Base-by-base conservation (phyloP, 2,797 vertebrate genomes). In the Hoplostethus mediterraneus region DNA sequence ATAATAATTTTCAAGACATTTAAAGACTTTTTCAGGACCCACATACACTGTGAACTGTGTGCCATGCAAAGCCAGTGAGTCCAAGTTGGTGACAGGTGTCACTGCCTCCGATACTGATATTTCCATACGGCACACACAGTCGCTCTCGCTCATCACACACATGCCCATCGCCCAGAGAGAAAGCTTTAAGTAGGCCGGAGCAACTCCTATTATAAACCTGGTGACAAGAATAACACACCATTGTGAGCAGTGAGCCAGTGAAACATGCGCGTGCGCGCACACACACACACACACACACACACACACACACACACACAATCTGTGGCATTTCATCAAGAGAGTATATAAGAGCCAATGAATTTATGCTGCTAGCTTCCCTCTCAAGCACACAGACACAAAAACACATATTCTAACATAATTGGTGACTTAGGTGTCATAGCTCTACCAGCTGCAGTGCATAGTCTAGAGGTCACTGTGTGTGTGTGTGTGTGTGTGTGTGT, bases 141-240 rank as follows among this genome's bases (percentile, higher is more conserved):
- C 64, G 66, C 42, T 74, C 51, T 47, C 17, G 1, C 49, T 66
- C 63, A 62, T 70, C 52, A 45, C 67, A 49, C 59, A 66, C 44
- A 38, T 28, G 58, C 30, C 54, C 16, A 21, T 28, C 47, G 9
- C 16, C 42, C 67, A 79, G 45, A 71, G 60, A 81, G 67, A 61
- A 9, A 70, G 55, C 38, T 59, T 76, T 51, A 88, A 82, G 54
- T 74, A 79, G 85, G 80, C 71, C 42, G 16, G 66, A 63, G 42
- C 25, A 12, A 65, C 69, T 80, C 67, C 67, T 82, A 82, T 87
- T 84, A 86, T 80, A 82, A 89, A 79, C 77, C 53, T 62, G 33
- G 64, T 38, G 58, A 87, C 73, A 8, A 72, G 71, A 89, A 87
- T 86, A 88, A 72, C 67, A 2, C 63, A 48, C 17, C 28, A 77